Percentiles rank a stretch among this genome's conserved stretches.
phyloP scores from a whole-genome alignment of 2,113 vertebrate species.

The Caretta caretta region DNA sequence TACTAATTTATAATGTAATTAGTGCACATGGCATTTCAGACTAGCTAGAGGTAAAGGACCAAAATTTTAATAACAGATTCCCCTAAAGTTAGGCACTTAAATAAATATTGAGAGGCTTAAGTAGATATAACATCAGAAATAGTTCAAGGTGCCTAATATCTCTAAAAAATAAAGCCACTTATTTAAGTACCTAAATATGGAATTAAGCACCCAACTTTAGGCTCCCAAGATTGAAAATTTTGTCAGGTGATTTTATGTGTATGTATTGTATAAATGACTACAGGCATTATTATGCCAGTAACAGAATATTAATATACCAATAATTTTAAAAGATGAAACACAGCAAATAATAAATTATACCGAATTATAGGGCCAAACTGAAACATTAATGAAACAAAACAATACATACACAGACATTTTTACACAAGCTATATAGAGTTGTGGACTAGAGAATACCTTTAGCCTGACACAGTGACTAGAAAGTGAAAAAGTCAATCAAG shows the following conservation, averaged over 20 bases:
- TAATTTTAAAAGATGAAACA: neutral
- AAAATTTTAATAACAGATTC: neutral
- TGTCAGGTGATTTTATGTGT: neutral
- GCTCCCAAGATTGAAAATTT: neutral
- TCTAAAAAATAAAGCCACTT: slow-evolving; percentile 8
- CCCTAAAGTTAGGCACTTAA: neutral
- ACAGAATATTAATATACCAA: neutral
- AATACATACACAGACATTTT: neutral
- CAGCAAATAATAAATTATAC: neutral
- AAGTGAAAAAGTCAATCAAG: neutral
- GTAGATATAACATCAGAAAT: neutral
- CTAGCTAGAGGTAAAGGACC: neutral
- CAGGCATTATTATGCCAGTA: neutral
- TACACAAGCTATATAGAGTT: neutral
- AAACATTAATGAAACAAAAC: neutral
- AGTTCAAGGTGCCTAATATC: slow-evolving; percentile 5
- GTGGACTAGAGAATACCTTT: neutral
- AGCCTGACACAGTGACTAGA: neutral
- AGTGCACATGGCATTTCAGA: neutral
- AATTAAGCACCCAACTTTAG: neutral
- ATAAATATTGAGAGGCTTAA: neutral
- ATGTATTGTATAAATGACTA: neutral
- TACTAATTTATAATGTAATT: neutral
- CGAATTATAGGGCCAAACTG: neutral
- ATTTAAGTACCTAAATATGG: neutral